A percentile compares a stretch with the other conserved stretches of the same genome.
phyloP scores from a whole-genome alignment of 2,888 invertebrate genomes.

The Eretmocerus hayati region DNA sequence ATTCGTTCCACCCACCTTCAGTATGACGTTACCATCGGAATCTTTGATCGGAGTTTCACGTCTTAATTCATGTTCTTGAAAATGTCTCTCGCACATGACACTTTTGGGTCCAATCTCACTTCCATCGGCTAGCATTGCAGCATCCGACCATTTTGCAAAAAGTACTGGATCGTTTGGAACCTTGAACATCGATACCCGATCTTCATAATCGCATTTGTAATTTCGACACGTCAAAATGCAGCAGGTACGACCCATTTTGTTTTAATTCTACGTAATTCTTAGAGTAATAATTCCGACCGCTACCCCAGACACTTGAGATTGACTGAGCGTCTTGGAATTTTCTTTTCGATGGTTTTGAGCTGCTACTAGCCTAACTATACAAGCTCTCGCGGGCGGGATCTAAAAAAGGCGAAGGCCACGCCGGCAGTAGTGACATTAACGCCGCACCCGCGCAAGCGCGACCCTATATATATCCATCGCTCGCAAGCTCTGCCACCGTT shows the following conservation, averaged over 20 bases:
- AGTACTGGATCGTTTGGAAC: slow-evolving; percentile 10
- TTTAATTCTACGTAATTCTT: too few species aligned
- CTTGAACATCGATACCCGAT: slow-evolving; percentile 9
- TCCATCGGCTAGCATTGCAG: neutral
- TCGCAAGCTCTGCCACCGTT: too few species aligned
- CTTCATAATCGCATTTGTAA: slow-evolving; percentile 3
- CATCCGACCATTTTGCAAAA: slow-evolving; percentile 7
- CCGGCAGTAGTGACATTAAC: too few species aligned
- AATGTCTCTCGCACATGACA: slow-evolving; percentile 15
- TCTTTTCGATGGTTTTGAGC: too few species aligned
- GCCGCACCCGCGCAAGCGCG: too few species aligned
- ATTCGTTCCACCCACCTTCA: slow-evolving; percentile 15
- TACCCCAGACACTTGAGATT: too few species aligned
- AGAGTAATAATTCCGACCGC: too few species aligned
- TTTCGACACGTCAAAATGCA: slow-evolving; percentile 14
- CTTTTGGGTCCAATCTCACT: slow-evolving; percentile 2
- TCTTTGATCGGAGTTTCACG: slow-evolving; percentile 6
- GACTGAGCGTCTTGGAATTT: too few species aligned
- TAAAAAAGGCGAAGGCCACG: too few species aligned
- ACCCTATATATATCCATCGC: too few species aligned
- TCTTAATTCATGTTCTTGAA: slow-evolving; percentile 7
- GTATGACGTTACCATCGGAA: slow-evolving; percentile 11
- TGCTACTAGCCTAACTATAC: too few species aligned
- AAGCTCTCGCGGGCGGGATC: too few species aligned
- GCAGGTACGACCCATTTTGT: slow-evolving; percentile 11